Base-by-base conservation (phyloP, 2,888 invertebrate genomes). In the Hedya salicella region DNA sequence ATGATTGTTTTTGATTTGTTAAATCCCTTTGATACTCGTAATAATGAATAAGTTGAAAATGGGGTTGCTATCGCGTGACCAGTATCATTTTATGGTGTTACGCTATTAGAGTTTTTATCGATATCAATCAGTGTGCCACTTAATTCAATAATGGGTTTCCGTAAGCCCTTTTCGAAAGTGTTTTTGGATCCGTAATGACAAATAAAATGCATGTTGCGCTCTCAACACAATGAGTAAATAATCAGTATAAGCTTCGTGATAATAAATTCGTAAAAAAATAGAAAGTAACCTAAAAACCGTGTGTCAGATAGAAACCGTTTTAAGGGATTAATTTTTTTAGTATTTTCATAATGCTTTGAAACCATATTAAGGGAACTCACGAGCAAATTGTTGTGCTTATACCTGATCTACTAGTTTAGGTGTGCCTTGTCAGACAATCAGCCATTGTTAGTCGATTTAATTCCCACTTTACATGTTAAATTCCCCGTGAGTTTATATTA, bases 31-130 rank as follows among this genome's bases (percentile, higher is more conserved):
- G n/a, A 32, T 32, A 8, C 30, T 57, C 13, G 11, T 53, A 48
- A 49, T 39, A 52, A 25, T 39, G 16, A 39, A 53, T 53, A 16
- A 30, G 46, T 52, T 59, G 44, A 32, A 65, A 59, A 42, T 52
- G 32, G 65, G 65, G 59, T 59, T 39, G 39, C 42, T 59, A 59
- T 65, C 59, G 65, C 65, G 65, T 65, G 65, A 65, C 52, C 39
- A 14, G 17, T 40, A 44, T 60, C 21, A 53, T 60, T 65, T 46
- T 36, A 52, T 52, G 44, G 59, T 44, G 59, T 59, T 52, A 32
- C 50, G 32, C 25, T 32, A 59, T 52, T 48, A 53, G 25, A n/a
- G 48, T 60, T 65, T 65, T 64, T 53, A 44, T 59, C 39, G 25
- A 60, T 39, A 39, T 44, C 14, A 21, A 32, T 44, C 50, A n/a